Conservation (phyloP, 2,113 vertebrate species). For the Mastomys coucha region DNA sequence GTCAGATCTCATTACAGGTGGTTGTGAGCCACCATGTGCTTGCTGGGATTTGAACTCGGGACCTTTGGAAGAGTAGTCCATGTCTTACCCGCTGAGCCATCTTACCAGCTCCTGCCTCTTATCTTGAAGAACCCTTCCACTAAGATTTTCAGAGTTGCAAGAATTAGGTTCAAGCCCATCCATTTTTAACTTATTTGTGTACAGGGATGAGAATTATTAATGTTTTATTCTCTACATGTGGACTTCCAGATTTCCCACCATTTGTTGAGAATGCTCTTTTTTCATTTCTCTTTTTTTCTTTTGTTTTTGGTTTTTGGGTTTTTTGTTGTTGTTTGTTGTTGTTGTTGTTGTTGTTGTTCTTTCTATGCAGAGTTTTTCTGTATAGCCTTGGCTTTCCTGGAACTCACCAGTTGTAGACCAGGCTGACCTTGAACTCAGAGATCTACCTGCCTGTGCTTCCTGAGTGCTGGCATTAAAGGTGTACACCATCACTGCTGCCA, state of each 20-base stretch:
- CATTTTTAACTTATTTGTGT: background rate
- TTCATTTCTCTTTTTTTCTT: too few relatives aligned
- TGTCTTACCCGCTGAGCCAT: too few relatives aligned
- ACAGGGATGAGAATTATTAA: background rate
- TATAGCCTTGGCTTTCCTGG: background rate
- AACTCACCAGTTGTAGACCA: background rate
- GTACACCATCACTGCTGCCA: background rate
- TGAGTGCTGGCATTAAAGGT: background rate
- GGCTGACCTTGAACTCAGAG: background rate
- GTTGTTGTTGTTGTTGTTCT: too few relatives aligned
- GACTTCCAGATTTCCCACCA: background rate
- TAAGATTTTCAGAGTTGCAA: background rate
- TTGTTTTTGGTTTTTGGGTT: too few relatives aligned
- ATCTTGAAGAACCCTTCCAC: background rate
- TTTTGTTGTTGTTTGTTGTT: too few relatives aligned
- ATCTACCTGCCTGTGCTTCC: background rate
- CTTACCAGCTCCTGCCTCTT: background rate
- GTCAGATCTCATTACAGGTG: too few relatives aligned
- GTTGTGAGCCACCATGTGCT: too few relatives aligned
- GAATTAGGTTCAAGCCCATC: background rate
- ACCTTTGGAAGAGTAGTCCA: too few relatives aligned
- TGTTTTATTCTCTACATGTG: background rate
- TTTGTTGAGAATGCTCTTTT: too few relatives aligned
- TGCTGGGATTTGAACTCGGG: too few relatives aligned
- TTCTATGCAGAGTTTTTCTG: background rate